Base-by-base conservation (phyloP, 2,888 invertebrate genomes). In the Pachliopta kotzebuea region DNA sequence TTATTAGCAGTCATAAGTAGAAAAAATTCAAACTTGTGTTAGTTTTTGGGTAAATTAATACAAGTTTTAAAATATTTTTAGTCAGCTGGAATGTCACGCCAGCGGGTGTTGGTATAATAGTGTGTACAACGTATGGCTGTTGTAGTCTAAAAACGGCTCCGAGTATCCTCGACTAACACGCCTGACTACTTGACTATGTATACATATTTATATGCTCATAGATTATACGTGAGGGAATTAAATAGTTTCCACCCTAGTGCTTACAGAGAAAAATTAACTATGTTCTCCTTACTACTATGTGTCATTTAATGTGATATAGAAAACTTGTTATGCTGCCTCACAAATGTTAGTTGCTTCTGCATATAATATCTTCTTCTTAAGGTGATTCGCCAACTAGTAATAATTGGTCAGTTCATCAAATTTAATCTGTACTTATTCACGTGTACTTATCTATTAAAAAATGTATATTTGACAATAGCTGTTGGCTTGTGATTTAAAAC, bases 61-160 rank as follows among this genome's bases (percentile, higher is more conserved):
- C 6, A 23, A 52, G 50, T 14, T 50, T 50, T 20, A 50, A 50
- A 20, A 6, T 18, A 23, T 23, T 26, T 26, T 17, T n/a, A 29
- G 8, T 42, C 23, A 2, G 31, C 42, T 53, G 57, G 68, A 69
- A 68, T 68, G 69, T 62, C 62, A 66, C 56, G 56, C 63, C 62
- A 67, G 63, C 67, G 67, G 67, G 57, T 65, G 68, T 61, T 37
- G 65, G 63, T 65, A 62, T 68, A 70, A 68, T 66, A 63, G 64
- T 67, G 68, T 63, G 67, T 60, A 65, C 74, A 71, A 73, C 74
- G 74, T 78, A 74, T 73, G 67, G 62, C 68, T 67, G 62, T 72
- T 76, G 72, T 70, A 74, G 69, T 77, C 78, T 76, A 78, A 77
- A 80, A 78, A 74, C 73, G 74, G 73, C 74, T 74, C 72, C 67